phyloP scores from a whole-genome alignment of 2,888 invertebrate genomes.

The Laothoe populi region DNA sequence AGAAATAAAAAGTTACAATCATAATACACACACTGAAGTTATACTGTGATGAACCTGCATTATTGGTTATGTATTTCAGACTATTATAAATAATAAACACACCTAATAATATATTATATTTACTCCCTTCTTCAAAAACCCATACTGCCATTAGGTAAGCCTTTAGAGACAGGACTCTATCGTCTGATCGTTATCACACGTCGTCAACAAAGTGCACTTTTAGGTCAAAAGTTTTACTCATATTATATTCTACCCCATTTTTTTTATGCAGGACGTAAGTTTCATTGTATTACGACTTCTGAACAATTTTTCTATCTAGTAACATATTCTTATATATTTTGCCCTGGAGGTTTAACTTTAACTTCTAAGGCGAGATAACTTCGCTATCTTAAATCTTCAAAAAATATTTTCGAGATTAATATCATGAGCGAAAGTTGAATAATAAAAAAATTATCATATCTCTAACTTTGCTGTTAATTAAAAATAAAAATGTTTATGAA shows the following conservation, averaged over 20 bases:
- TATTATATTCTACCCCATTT: too few relatives aligned
- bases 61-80: too few relatives aligned
- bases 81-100: too few relatives aligned
- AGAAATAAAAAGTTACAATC: too few relatives aligned
- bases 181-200: too few relatives aligned
- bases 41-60: too few relatives aligned
- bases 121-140: too few relatives aligned
- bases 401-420: background rate
- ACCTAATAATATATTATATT: too few relatives aligned
- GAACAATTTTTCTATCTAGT: background rate
- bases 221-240: background rate
- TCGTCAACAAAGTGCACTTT: background rate
- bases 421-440: background rate
- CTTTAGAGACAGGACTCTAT: too few relatives aligned
- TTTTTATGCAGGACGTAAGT: background rate
- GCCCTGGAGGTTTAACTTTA: background rate
- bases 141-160: too few relatives aligned
- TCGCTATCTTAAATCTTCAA: background rate
- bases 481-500: background rate
- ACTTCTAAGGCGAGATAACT: background rate
- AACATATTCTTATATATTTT: background rate
- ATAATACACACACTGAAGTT: too few relatives aligned
- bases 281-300: background rate
- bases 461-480: background rate
- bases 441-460: background rate